Conservation (phyloP, 35 echinoderm and acorn worm species). For the Patiria miniata region DNA sequence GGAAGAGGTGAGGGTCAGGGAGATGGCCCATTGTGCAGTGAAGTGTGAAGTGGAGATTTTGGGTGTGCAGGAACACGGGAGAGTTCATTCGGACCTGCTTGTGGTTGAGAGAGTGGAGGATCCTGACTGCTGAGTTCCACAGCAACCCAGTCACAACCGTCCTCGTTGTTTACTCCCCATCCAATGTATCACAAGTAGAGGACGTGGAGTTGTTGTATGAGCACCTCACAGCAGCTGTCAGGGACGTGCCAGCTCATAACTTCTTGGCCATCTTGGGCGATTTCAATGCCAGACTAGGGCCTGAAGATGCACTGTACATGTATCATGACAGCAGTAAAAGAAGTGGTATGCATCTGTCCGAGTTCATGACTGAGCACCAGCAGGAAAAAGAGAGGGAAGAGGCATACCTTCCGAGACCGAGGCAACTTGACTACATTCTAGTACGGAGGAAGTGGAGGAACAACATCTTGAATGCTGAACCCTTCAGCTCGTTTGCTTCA, state of each 20-base stretch:
- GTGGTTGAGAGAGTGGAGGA: not conserved
- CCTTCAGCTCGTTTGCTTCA: slow-evolving; percentile 4
- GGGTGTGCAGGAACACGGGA: too few relatives aligned
- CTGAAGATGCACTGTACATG: not conserved
- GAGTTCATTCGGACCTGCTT: not conserved
- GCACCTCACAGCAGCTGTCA: too few relatives aligned
- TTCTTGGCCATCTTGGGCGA: too few relatives aligned
- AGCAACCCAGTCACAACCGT: too few relatives aligned
- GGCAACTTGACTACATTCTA: slow-evolving; percentile 46
- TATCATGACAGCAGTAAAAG: not conserved
- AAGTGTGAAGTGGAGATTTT: not conserved
- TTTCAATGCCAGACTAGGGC: too few relatives aligned
- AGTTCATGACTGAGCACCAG: not conserved
- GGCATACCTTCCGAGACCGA: not conserved
- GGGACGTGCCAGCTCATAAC: too few relatives aligned
- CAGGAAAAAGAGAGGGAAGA: slow-evolving; percentile 26
- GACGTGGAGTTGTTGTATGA: too few relatives aligned
- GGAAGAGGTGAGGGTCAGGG: too few relatives aligned
- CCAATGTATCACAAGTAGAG: slow-evolving; percentile 4
- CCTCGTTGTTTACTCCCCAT: slow-evolving; percentile 5
- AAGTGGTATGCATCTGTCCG: not conserved
- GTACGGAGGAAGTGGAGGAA: slow-evolving; percentile 38
- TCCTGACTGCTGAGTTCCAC: not conserved
- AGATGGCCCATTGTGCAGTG: too few relatives aligned
- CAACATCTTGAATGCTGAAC: slow-evolving; percentile 37